A percentile compares a stretch with the other conserved stretches of the same genome.
Evolutionary conservation across 2,113 vertebrate genomes (phyloP).

Genomic region (Zapornia atra): DNA sequence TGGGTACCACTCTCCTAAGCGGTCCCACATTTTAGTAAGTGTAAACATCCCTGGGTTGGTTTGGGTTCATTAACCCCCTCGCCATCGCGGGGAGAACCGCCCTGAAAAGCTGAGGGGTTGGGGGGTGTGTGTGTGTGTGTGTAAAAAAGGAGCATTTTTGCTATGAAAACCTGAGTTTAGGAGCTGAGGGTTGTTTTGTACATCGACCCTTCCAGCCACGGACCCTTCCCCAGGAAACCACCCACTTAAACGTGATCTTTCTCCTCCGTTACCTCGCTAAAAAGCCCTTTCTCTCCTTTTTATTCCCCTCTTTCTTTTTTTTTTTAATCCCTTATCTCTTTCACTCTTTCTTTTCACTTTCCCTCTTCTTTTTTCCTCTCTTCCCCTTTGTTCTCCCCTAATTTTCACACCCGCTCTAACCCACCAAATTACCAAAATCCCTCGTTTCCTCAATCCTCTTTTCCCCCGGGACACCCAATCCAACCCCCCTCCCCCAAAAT

Average conservation of each 20-base stretch:
- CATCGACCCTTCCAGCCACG: background rate
- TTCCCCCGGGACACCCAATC: conserved; percentile 14
- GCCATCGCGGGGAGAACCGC: background rate
- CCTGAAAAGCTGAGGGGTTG: background rate
- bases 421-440: conserved; percentile 19
- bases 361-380: background rate
- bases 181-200: background rate
- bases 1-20: background rate
- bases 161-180: background rate
- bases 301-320: background rate
- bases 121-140: no score
- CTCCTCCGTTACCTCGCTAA: background rate
- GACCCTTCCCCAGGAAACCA: background rate
- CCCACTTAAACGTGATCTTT: background rate
- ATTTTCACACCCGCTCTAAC: background rate
- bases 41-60: background rate
- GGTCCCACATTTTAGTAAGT: background rate
- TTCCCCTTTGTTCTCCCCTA: background rate
- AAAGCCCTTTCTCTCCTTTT: background rate
- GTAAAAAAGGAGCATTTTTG: accelerated
- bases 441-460: background rate
- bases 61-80: conserved; percentile 16
- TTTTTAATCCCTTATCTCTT: no score
- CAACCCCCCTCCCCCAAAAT: conserved; percentile 7
- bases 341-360: accelerated